Base-by-base conservation (phyloP, 2,797 vertebrate species). In the Gallinago nigripennis region DNA sequence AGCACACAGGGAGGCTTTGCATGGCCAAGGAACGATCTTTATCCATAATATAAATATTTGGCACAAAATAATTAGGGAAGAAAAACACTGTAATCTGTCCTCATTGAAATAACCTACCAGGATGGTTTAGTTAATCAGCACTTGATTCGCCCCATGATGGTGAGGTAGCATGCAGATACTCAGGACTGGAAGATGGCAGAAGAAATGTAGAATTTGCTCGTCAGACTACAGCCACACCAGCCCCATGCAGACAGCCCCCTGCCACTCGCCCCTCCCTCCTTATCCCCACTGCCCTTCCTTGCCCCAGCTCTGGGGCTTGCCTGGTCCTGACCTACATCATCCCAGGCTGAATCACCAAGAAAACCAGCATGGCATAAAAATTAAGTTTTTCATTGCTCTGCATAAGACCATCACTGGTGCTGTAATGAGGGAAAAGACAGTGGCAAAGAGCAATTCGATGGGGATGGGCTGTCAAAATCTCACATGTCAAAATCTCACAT, bases 391-490 rank as follows among this genome's bases (percentile, higher is more conserved):
- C 19, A 35, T 23, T 64, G 28, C 16, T 88, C 30, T 66, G 33
- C 0, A 0, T 30, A 50, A 70, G 8, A 37, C 4, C 14, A 31
- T 7, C 31, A 39, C 6, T 3, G 30, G 31, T 11, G 11, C 25
- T 78, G 45, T 61, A 50, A 78, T 19, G 3, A 33, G 2, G 33
- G 31, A 48, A 64, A 51, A 56, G 27, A 21, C 57, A 41, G 17
- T 24, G 27, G 17, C 21, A 85, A 30, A 31, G 3, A 43, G 37
- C 39, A 73, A 79, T 31, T 4, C 24, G 12, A 51, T 27, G 8
- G 9, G 13, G 18, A 48, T 27, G 8, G 11, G 12, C 16, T 51
- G 39, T 39, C 39, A 39, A 73, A 30, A 69, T 30, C 16, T 78
- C 43, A 72, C 23, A 21, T 41, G 41, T 41, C 41, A 39, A 39